phyloP scores from a whole-genome alignment of 2,797 vertebrate genomes.

The Linurgus olivaceus region DNA sequence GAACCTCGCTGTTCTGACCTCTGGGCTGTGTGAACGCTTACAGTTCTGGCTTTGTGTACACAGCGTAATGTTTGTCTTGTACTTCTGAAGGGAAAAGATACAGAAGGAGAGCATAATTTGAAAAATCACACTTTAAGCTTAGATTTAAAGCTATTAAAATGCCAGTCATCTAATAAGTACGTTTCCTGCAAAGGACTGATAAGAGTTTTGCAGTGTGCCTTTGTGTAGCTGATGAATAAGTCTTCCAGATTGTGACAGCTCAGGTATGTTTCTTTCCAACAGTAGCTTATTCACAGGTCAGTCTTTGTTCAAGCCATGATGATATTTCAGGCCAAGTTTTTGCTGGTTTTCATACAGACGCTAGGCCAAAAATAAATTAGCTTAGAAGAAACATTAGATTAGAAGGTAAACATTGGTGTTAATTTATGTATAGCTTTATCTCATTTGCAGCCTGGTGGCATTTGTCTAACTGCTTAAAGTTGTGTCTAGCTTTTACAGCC shows the following conservation, averaged over 20 bases:
- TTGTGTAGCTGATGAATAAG: background rate
- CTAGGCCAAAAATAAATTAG: rapidly evolving
- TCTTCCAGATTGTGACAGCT: background rate
- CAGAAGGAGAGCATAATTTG: background rate
- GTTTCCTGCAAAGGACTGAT: background rate
- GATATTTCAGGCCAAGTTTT: background rate
- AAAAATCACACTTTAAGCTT: background rate
- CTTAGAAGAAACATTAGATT: background rate
- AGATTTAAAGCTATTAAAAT: background rate
- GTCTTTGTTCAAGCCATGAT: background rate
- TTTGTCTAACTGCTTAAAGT: background rate
- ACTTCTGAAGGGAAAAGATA: rapidly evolving
- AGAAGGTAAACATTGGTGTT: background rate
- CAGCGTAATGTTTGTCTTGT: background rate
- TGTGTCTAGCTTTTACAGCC: background rate
- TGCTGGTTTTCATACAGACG: background rate
- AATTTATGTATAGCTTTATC: background rate
- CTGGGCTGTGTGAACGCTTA: rapidly evolving
- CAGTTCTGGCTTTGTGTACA: rapidly evolving
- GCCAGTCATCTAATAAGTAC: background rate
- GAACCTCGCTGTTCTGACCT: rapidly evolving
- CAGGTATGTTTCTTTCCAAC: background rate
- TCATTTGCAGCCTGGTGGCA: rapidly evolving
- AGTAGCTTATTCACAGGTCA: background rate
- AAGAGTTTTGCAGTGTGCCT: background rate